These are phyloP conservation scores for Brachyhypopomus gauderio DNA, from an alignment of 2,113 vertebrate species.

Conservation along the genomic window DNA sequence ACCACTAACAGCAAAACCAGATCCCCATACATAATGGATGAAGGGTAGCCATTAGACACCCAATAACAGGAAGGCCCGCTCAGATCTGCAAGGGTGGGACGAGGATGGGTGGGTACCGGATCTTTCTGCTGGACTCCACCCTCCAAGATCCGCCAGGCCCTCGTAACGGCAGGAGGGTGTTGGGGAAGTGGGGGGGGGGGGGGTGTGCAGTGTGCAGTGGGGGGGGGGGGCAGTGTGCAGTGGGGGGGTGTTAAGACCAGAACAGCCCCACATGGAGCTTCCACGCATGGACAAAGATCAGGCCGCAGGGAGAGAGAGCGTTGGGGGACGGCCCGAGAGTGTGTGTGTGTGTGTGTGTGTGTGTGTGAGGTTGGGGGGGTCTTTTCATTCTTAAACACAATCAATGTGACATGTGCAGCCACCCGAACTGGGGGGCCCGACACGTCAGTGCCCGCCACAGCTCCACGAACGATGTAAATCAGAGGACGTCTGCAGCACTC, in stretches of 20 bases:
- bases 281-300: conserved; percentile 1
- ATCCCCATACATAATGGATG: conserved; percentile 66
- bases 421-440: conserved; percentile 58
- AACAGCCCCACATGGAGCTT: not conserved
- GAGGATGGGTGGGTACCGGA: conserved; percentile 53
- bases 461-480: conserved; percentile 70
- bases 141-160: not conserved
- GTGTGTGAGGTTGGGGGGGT: too few species aligned
- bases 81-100: conserved; percentile 59
- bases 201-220: too few species aligned
- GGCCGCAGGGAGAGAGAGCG: conserved; percentile 9
- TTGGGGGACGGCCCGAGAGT: not conserved
- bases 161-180: not conserved
- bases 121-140: too few species aligned
- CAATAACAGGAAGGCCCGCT: conserved; percentile 59
- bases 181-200: too few species aligned
- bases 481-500: conserved; percentile 47
- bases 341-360: too few species aligned
- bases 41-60: conserved; percentile 52
- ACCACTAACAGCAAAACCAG: not conserved
- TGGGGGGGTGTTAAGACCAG: not conserved
- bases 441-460: conserved; percentile 58
- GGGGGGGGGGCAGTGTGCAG: too few species aligned
- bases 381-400: conserved; percentile 24
- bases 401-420: conserved; percentile 54